Base-by-base conservation (phyloP, 1,140 invertebrate species). In the Drosophila chauvacae region DNA sequence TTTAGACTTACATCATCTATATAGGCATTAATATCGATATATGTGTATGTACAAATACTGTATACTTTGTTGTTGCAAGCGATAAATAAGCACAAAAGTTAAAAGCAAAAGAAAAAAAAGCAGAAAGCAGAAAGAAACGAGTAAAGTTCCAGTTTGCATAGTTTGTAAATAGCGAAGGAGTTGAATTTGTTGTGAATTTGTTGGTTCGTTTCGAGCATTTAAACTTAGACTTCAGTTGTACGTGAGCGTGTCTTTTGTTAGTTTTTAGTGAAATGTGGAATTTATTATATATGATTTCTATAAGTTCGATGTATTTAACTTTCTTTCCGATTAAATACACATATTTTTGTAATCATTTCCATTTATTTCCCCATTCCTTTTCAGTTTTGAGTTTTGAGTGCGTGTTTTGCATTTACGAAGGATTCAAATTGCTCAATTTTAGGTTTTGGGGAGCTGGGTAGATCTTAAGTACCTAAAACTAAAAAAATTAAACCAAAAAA, bases 401-500 rank as follows among this genome's bases (percentile, higher is more conserved):
- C 23, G 63, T 69, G 50, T 70, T 37, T 58, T 58, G 69, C 69
- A 70, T 72, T 72, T 72, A 72, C 23, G 6, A 72, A 59, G 14
- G 30, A 57, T 44, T 59, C 61, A 23, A 78, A 81, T 86, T 86
- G 82, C 83, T 86, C 82, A 86, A 85, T 56, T 70, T 59, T 26
- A 30, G 20, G 77, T 70, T 57, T 35, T 26, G 44, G 39, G 48
- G 44, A 61, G 65, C 61, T 80, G 80, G 68, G 72, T 87, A 87
- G 80, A 71, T 88, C 39, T 81, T 90, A 90, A 90, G 85, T 90
- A 90, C 85, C 85, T 90, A 81, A 39, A 56, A 87, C 53, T 63
- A 65, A 69, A 65, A 65, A 72, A 79, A 64, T 26, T 11, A 66
- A 73, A 59, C 68, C 44, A 72, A 59, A 60, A 72, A 84, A 72